phyloP scores from a whole-genome alignment of 1,140 invertebrate species.

The Lutraria rhynchaena region DNA sequence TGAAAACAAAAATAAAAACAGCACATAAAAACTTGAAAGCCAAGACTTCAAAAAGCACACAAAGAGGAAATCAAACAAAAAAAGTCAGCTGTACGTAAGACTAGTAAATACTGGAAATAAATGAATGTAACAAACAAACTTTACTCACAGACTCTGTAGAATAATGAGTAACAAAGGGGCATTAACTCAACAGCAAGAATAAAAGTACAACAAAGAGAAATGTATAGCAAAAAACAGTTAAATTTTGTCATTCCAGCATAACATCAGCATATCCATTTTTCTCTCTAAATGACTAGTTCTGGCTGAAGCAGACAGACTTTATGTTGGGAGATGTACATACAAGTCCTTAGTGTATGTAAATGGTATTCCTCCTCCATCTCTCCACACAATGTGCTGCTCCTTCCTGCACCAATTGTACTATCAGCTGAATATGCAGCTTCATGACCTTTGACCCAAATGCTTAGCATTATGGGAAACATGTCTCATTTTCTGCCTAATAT shows the following conservation, averaged over 20 bases:
- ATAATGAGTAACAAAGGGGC: conserved; percentile 50
- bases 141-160: conserved; percentile 5
- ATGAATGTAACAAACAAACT: conserved; percentile 50
- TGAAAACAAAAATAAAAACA: conserved; percentile 14
- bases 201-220: conserved; percentile 42
- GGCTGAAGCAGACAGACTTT: conserved; percentile 12
- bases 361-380: neutral
- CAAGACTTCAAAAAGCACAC: conserved; percentile 40
- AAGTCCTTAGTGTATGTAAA: no score
- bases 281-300: conserved; percentile 52
- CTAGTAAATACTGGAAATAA: conserved; percentile 57
- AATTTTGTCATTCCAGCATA: conserved; percentile 12
- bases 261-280: conserved; percentile 5
- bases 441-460: conserved; percentile 44
- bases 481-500: conserved; percentile 14
- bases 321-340: no score
- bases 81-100: conserved; percentile 50
- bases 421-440: conserved; percentile 10
- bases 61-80: conserved; percentile 45
- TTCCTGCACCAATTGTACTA: conserved; percentile 50
- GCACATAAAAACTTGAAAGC: conserved; percentile 35
- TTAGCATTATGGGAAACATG: conserved; percentile 39
- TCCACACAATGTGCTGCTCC: neutral
- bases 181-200: conserved; percentile 52
- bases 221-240: neutral